Conservation (phyloP, 2,113 vertebrate genomes). For the Poeciliopsis occidentalis region DNA sequence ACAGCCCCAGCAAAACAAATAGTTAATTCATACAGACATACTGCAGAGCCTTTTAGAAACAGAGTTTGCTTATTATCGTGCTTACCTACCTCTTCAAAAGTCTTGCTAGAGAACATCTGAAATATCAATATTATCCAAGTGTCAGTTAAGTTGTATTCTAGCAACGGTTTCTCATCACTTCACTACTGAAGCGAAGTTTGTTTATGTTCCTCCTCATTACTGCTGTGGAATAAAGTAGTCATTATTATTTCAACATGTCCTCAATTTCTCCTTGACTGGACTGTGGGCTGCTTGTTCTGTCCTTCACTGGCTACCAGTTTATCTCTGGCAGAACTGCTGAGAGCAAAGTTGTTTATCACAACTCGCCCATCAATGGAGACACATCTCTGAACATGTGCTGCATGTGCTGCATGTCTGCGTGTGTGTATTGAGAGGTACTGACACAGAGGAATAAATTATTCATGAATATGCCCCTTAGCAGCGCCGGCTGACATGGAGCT, state of each 20-base stretch:
- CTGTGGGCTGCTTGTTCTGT: slow-evolving; percentile 5
- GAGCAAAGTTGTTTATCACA: slow-evolving; percentile 52
- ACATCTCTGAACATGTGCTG: slow-evolving; percentile 10
- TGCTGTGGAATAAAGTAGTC: slow-evolving; percentile 1
- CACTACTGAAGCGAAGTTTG: neutral
- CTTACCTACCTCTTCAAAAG: slow-evolving; percentile 3
- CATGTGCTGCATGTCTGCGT: neutral
- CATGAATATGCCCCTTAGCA: slow-evolving; percentile 51
- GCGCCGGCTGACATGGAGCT: slow-evolving; percentile 50
- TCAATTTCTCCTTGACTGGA: slow-evolving; percentile 1
- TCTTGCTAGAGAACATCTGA: no score
- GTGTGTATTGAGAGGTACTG: slow-evolving; percentile 22
- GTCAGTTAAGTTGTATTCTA: no score
- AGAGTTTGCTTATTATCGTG: neutral
- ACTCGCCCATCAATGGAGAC: slow-evolving; percentile 13
- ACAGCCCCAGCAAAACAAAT: neutral
- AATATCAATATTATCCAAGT: no score
- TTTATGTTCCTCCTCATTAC: neutral
- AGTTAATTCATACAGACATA: slow-evolving; percentile 5
- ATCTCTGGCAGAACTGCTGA: slow-evolving; percentile 54
- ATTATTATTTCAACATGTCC: slow-evolving; percentile 12
- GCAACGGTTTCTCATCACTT: neutral
- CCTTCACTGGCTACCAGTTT: slow-evolving; percentile 13
- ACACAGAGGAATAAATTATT: slow-evolving; percentile 62
- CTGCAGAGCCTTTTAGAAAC: neutral